A percentile compares a stretch with the other conserved stretches of the same genome.
Evolutionary conservation across 2,888 invertebrate genomes (phyloP).

Genomic region (Acrocera orbiculus): DNA sequence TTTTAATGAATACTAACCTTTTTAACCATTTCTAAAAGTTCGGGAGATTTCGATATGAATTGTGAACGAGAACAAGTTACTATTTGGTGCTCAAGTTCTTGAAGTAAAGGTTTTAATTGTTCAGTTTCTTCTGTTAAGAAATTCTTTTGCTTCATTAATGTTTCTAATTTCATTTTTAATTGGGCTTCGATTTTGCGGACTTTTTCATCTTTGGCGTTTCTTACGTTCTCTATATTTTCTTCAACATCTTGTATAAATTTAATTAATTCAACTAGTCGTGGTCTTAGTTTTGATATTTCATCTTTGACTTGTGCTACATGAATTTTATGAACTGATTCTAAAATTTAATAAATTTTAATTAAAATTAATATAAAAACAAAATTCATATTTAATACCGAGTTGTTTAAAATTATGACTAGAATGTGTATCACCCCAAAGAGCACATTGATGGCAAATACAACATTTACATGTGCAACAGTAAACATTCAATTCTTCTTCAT

Average conservation of each 20-base stretch:
- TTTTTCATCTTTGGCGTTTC: slow-evolving; percentile 79
- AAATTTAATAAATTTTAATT: background rate
- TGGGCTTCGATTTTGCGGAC: slow-evolving; percentile 87
- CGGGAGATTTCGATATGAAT: slow-evolving; percentile 61
- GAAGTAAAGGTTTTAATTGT: slow-evolving; percentile 66
- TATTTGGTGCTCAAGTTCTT: slow-evolving; percentile 66
- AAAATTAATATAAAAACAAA: no score
- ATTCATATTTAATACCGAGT: no score
- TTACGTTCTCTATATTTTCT: slow-evolving; percentile 74
- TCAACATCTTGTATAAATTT: slow-evolving; percentile 83
- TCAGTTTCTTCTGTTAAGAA: slow-evolving; percentile 76
- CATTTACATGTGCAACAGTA: no score
- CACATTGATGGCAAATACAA: no score
- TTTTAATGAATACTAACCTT: slow-evolving; percentile 35
- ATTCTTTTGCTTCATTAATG: slow-evolving; percentile 75
- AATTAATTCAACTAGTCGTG: slow-evolving; percentile 68
- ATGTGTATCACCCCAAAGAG: no score
- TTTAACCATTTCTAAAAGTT: slow-evolving; percentile 66
- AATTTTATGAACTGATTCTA: slow-evolving; percentile 73
- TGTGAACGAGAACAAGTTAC: slow-evolving; percentile 64
- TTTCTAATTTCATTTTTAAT: slow-evolving; percentile 69
- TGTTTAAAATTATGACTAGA: no score
- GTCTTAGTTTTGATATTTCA: slow-evolving; percentile 61
- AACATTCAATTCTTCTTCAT: no score
- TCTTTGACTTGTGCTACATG: slow-evolving; percentile 74